Evolutionary conservation across 2,113 vertebrate genomes (phyloP).

Genomic region (Trochalopteron elliotii): DNA sequence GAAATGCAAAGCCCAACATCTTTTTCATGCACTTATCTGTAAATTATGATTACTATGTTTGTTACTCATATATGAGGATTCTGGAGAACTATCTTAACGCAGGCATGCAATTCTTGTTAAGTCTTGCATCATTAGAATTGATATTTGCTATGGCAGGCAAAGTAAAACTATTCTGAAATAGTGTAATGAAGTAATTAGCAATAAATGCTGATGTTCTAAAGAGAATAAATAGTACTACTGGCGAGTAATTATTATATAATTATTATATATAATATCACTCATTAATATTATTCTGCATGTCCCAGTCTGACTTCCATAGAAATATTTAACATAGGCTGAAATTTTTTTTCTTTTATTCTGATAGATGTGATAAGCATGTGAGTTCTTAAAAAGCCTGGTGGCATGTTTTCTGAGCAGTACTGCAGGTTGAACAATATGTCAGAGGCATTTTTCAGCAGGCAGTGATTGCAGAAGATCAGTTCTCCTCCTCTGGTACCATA

Average conservation of each 20-base stretch:
- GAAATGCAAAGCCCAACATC: background rate
- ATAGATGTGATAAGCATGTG: background rate
- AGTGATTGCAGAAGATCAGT: background rate
- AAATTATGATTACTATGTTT: background rate
- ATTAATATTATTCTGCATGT: background rate
- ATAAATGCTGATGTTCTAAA: background rate
- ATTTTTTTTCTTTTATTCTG: background rate
- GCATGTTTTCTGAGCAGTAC: background rate
- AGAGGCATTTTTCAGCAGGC: background rate
- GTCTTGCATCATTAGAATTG: background rate
- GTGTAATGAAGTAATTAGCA: background rate
- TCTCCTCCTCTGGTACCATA: background rate
- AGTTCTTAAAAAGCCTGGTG: background rate
- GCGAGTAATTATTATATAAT: background rate
- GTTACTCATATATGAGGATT: background rate
- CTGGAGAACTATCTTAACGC: background rate
- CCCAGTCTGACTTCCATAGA: background rate
- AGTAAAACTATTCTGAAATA: background rate
- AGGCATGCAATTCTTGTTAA: background rate
- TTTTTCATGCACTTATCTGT: background rate
- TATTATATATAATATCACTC: background rate
- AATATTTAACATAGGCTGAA: background rate
- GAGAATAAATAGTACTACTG: background rate
- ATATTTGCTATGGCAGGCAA: background rate
- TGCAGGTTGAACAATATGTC: background rate